Percentiles rank a stretch among this genome's conserved stretches.
Conservation (phyloP, 2,797 vertebrate species). For the Myotis vivesi region DNA sequence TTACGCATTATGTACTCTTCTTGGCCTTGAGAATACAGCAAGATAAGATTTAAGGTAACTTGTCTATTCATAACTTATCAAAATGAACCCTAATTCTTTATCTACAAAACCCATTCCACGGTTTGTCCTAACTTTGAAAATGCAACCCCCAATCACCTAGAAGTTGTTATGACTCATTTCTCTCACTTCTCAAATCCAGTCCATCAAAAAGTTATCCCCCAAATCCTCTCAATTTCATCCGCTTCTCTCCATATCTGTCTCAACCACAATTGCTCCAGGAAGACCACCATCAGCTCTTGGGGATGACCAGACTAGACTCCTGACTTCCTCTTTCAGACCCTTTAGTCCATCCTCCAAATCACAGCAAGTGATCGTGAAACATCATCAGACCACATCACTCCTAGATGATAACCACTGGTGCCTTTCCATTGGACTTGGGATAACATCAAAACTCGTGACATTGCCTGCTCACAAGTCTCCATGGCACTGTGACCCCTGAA, state of each 20-base stretch:
- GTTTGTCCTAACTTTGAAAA: neutral
- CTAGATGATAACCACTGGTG: neutral
- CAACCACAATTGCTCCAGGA: neutral
- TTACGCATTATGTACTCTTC: neutral
- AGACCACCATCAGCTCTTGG: neutral
- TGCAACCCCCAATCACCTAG: rapidly evolving
- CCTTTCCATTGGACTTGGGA: neutral
- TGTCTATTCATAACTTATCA: neutral
- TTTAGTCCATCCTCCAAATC: neutral
- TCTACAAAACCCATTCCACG: neutral
- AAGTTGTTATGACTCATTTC: neutral
- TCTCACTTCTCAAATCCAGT: neutral
- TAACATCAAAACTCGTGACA: neutral
- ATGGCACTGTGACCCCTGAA: neutral
- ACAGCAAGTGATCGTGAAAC: neutral
- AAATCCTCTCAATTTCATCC: neutral
- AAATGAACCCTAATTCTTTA: neutral
- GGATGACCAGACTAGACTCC: rapidly evolving
- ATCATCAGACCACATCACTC: neutral
- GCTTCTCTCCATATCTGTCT: neutral
- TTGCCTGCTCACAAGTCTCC: neutral
- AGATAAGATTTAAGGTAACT: neutral
- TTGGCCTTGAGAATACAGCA: neutral
- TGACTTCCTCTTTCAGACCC: neutral
- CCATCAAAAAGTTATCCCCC: neutral